phyloP scores from a whole-genome alignment of 2,113 vertebrate genomes.

The Anthoscopus minutus region DNA sequence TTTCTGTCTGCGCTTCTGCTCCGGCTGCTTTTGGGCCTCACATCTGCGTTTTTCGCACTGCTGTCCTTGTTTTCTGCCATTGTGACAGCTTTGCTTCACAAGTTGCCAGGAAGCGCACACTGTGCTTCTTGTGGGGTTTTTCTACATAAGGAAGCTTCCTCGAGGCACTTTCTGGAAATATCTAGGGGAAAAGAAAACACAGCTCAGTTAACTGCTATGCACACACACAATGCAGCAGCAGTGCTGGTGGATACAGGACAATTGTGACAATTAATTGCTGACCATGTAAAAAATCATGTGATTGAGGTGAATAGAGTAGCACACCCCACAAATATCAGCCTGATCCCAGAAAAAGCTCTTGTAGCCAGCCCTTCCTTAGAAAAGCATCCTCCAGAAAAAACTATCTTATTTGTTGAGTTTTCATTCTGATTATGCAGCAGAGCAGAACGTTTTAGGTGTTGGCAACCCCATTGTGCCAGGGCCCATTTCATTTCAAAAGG shows the following conservation, averaged over 20 bases:
- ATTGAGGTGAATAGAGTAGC: not conserved
- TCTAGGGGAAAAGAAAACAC: conserved; percentile 26
- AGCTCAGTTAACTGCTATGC: not conserved
- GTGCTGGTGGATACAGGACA: not conserved
- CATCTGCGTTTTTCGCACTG: conserved; percentile 74
- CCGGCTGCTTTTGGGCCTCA: conserved; percentile 85
- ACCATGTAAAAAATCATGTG: not conserved
- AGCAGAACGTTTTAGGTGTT: not conserved
- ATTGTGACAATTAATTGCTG: not conserved
- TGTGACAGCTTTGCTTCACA: conserved; percentile 12
- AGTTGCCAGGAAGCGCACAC: not conserved
- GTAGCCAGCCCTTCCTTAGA: not conserved
- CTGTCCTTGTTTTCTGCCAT: conserved; percentile 81
- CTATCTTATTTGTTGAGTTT: not conserved
- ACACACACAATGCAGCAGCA: not conserved
- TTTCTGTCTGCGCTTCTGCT: conserved; percentile 90
- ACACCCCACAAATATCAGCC: not conserved
- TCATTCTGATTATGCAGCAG: not conserved
- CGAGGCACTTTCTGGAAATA: conserved; percentile 40
- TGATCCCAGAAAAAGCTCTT: not conserved
- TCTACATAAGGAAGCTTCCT: conserved; percentile 52
- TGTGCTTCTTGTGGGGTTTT: not conserved
- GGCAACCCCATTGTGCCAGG: not conserved
- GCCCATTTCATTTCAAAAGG: not conserved
- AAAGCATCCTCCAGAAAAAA: not conserved